Percentiles rank a stretch among this genome's conserved stretches.
Conservation (phyloP, 2,888 invertebrate species). For the Campopleginae sp. region DNA sequence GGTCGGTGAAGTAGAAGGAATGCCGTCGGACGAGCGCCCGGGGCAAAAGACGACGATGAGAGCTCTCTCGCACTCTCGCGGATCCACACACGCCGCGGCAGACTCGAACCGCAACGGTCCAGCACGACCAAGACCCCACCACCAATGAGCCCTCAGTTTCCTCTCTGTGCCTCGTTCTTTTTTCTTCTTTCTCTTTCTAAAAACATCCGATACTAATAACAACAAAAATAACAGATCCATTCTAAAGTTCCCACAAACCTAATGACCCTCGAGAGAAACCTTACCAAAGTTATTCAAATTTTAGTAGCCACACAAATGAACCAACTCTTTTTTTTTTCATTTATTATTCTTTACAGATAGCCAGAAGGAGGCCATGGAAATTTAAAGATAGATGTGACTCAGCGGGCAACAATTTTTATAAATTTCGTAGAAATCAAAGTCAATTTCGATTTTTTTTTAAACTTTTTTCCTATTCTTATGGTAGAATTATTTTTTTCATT, state of each 20-base stretch:
- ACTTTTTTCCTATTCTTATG: no score
- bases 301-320: background rate
- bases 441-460: background rate
- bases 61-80: constrained; percentile 73
- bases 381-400: background rate
- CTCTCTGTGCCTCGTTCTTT: constrained; percentile 33
- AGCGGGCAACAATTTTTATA: background rate
- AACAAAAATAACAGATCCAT: constrained; percentile 23
- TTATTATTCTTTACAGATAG: background rate
- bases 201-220: constrained; percentile 25
- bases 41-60: constrained; percentile 76
- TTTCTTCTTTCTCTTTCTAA: constrained; percentile 12
- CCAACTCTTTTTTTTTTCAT: background rate
- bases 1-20: constrained; percentile 79
- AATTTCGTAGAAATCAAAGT: background rate
- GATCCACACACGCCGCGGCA: constrained; percentile 66
- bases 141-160: constrained; percentile 59
- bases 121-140: constrained; percentile 64
- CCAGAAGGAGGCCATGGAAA: background rate
- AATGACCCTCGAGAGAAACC: background rate
- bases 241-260: background rate
- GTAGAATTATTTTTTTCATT: no score
- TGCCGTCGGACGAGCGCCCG: constrained; percentile 84
- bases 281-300: constrained; percentile 9
- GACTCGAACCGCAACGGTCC: constrained; percentile 64